Evolutionary conservation across 2,113 vertebrate species (phyloP), one percentile per base, ranked within the genome.

Genomic region (Oenanthe melanoleuca): DNA sequence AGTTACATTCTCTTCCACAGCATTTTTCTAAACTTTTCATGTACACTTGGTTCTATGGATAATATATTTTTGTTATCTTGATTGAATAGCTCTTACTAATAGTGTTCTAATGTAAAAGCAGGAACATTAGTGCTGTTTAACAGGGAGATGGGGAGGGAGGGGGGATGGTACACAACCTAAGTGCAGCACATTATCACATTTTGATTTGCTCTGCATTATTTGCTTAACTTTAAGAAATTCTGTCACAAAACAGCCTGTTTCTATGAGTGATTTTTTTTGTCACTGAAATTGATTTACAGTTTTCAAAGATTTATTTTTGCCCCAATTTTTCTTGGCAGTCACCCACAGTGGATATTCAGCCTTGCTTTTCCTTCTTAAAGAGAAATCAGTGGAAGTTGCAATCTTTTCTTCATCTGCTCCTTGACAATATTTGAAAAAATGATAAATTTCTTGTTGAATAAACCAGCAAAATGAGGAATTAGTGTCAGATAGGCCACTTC

Each of bases 211-310:
- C 34, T 80, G 31, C 79, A 60, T 14, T 81, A 70, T 66, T 92
- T 63, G 5, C 25, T 85, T 80, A 88, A 67, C 50, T 83, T 91
- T 28, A 73, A 80, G 60, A 94, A 86, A 87, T 72, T 77, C 31
- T 72, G 33, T 60, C 72, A 57, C n/a, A 11, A n/a, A 61, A 45
- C 44, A 86, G 49, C 25, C 37, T 25, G 18, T 57, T 89, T 77
- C 47, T 56, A 80, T 71, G 69, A 92, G 80, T 15, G 40, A 91
- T 64, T 93, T 88, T 93, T 88, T 86, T 53, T 86, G 74, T 74
- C 74, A 78, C 61, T 64, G 15, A 80, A 95, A 65, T 4, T 66
- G 87, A 79, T 88, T 71, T 79, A 42, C 50, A 87, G 67, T 93
- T 89, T 80, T 65, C 25, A 37, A 64, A 56, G 25, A 86, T 34